Evolutionary conservation across 2,797 vertebrate genomes (phyloP), one percentile per base, ranked within the genome.

Genomic region (Etheostoma nigrum): DNA sequence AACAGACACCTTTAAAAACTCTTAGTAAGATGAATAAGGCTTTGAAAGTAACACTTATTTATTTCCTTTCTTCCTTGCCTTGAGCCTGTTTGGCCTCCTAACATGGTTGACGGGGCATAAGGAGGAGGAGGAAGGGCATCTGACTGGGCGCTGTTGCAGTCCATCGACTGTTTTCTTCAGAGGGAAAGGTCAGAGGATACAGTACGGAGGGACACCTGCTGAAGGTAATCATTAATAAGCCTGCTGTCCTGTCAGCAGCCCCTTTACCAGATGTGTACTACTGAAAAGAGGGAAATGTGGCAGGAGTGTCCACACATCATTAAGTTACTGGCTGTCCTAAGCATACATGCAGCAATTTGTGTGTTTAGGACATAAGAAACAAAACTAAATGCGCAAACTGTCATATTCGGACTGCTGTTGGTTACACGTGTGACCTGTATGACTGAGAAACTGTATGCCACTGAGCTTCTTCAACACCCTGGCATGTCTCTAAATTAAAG

Each of bases 161-260:
- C 91, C 91, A 95, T 95, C 76, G 94, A 95, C 93, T 93, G 92
- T 91, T 92, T 92, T 92, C 91, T 94, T 92, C 86, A 80, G 89
- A 93, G 87, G 79, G 90, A 95, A 95, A 95, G 94, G 95, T 95
- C 94, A 93, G 89, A 91, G 85, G 93, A 93, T 92, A 84, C 78
- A 89, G 78, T 90, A 84, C 60, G 82, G 78, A 67, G 90, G 89
- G 87, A 87, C 90, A 93, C 92, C 93, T 90, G 88, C 92, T 93
- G 90, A 88, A 92, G 81, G 85, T 86, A 92, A 94, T 94, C 91
- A 88, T 92, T 95, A 95, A 94, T 87, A 91, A 86, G 84, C 87
- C 91, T 57, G 84, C 86, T 84, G 82, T 92, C 90, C 91, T 93
- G 89, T 90, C 89, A 84, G 90, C 80, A 79, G 83, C 88, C 73